A percentile compares a stretch with the other conserved stretches of the same genome.
These are phyloP conservation scores for Orcinus orca DNA, from an alignment of 2,113 vertebrate genomes.

Conservation along the genomic window DNA sequence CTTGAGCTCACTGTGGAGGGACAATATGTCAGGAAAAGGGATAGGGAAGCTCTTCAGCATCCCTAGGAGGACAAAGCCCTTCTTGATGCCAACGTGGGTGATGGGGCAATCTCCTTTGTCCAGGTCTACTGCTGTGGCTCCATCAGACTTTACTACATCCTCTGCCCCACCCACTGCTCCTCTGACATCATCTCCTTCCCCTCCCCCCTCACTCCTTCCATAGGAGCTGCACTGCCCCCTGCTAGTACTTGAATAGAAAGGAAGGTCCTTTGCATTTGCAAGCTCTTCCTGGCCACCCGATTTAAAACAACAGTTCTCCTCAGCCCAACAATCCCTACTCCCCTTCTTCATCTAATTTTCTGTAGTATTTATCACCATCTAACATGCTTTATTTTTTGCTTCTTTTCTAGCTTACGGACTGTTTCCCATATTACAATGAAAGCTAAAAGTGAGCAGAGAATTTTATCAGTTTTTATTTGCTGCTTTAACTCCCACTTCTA, in stretches of 20 bases:
- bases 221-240: accelerated
- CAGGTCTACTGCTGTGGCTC: background rate
- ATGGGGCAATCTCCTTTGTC: too few relatives aligned
- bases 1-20: background rate
- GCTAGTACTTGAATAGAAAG: background rate
- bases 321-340: background rate
- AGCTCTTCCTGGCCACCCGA: too few relatives aligned
- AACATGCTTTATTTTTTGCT: background rate
- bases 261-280: background rate
- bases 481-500: background rate
- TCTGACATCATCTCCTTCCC: too few relatives aligned
- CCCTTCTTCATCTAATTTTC: background rate
- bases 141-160: accelerated
- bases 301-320: background rate
- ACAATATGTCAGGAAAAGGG: background rate
- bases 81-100: accelerated
- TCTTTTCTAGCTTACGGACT: background rate
- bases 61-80: too few relatives aligned
- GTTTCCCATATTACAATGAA: background rate
- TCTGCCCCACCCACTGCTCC: too few relatives aligned
- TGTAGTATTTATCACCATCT: background rate
- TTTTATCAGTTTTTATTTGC: background rate
- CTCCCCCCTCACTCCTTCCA: too few relatives aligned
- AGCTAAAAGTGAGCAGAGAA: background rate
- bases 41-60: background rate